Conservation (phyloP, 2,888 invertebrate species). For the Zootermopsis nevadensis region DNA sequence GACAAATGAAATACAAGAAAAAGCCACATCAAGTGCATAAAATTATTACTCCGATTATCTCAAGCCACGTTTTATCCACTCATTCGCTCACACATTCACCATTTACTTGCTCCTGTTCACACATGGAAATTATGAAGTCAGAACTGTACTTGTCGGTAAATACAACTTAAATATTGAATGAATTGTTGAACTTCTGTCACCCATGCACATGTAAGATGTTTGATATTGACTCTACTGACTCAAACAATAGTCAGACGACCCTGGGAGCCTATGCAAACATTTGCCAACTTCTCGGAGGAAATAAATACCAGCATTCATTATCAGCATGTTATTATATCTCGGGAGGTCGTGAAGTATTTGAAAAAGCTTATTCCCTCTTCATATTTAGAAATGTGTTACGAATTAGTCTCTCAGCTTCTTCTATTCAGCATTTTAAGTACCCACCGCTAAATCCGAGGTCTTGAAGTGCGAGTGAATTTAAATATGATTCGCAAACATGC, state of each 20-base stretch:
- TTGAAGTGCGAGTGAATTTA: too few relatives aligned
- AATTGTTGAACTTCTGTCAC: neutral
- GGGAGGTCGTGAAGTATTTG: neutral
- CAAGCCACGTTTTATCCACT: too few relatives aligned
- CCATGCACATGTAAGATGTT: neutral
- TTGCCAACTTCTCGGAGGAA: neutral
- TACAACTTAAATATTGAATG: neutral
- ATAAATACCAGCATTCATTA: neutral
- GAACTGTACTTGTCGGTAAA: neutral
- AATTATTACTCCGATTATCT: too few relatives aligned
- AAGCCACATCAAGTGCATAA: too few relatives aligned
- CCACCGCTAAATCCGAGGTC: too few relatives aligned
- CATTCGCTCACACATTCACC: too few relatives aligned
- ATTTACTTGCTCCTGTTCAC: too few relatives aligned
- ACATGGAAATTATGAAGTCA: too few relatives aligned
- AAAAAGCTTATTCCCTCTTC: neutral
- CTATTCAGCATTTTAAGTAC: too few relatives aligned
- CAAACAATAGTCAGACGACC: neutral
- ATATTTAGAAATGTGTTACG: neutral
- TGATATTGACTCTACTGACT: neutral
- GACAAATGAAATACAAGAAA: too few relatives aligned
- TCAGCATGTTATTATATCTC: neutral
- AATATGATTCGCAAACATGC: too few relatives aligned
- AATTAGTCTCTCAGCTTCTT: too few relatives aligned
- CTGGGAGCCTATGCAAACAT: slow-evolving; percentile 19